Evolutionary conservation across 2,797 vertebrate species (phyloP).

Genomic region (Limnodromus scolopaceus): DNA sequence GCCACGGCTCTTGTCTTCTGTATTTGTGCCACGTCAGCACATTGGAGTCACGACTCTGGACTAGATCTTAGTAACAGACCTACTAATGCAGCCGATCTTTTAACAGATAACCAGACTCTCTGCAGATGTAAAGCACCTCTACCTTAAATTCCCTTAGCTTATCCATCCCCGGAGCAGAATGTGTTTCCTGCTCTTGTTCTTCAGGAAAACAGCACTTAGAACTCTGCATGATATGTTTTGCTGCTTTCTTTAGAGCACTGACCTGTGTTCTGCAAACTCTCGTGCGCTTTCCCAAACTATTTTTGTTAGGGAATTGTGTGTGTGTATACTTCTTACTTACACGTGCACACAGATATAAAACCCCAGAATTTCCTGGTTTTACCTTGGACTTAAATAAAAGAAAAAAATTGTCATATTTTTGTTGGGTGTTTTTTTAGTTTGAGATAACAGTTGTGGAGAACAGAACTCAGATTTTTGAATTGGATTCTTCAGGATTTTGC

Average conservation of each 20-base stretch:
- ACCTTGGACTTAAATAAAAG: not conserved
- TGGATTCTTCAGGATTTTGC: not conserved
- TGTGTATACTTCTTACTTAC: not conserved
- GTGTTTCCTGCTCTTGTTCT: not conserved
- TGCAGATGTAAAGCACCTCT: not conserved
- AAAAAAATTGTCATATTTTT: no score
- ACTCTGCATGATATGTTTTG: not conserved
- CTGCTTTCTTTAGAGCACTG: not conserved
- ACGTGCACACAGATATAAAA: not conserved
- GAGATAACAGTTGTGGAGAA: not conserved
- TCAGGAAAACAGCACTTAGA: not conserved
- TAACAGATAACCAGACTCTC: not conserved
- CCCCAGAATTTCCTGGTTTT: not conserved
- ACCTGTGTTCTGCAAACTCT: not conserved
- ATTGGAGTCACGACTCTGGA: fast-evolving
- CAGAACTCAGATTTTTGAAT: not conserved
- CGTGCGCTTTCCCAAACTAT: not conserved
- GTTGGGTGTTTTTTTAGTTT: not conserved
- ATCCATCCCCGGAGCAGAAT: not conserved
- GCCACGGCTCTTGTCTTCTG: not conserved
- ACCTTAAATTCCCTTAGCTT: not conserved
- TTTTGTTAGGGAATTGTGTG: not conserved
- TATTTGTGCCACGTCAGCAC: not conserved
- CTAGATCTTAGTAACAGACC: not conserved
- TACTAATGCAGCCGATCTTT: not conserved